A percentile compares a stretch with the other conserved stretches of the same genome.
Conservation (phyloP, 2,113 vertebrate genomes). For the Ictalurus punctatus region DNA sequence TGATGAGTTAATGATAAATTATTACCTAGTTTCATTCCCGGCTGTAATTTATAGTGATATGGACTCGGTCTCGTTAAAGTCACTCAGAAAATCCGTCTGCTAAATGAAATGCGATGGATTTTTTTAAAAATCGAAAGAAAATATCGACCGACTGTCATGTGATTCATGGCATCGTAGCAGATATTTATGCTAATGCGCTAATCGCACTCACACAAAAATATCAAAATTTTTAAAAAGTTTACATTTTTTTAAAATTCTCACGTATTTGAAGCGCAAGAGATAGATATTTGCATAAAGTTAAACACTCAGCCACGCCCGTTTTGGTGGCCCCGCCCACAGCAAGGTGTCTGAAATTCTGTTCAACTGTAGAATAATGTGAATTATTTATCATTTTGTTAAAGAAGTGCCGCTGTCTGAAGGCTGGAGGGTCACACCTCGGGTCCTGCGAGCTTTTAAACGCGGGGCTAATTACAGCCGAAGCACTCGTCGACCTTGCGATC, state of each 20-base stretch:
- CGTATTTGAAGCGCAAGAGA: not conserved
- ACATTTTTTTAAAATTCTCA: not conserved
- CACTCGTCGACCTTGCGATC: conserved; percentile 58
- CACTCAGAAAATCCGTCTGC: not conserved
- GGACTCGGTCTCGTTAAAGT: not conserved
- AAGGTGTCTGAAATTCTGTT: not conserved
- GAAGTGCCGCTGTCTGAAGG: not conserved
- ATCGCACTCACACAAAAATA: not conserved
- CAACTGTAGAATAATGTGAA: not conserved
- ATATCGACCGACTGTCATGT: not conserved
- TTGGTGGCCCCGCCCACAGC: not conserved
- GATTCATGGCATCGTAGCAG: not conserved
- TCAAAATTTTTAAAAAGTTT: no score
- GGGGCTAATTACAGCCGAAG: conserved; percentile 60
- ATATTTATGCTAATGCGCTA: not conserved
- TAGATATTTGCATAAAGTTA: not conserved
- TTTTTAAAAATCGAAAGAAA: not conserved
- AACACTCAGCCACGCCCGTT: not conserved
- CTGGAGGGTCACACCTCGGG: not conserved
- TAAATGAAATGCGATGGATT: not conserved
- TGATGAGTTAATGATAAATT: no score
- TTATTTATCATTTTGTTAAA: not conserved
- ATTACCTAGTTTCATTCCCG: not conserved
- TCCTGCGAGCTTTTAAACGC: not conserved
- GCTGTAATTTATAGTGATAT: not conserved